Conservation (phyloP, 1,140 invertebrate species). For the Lycorma delicatula region DNA sequence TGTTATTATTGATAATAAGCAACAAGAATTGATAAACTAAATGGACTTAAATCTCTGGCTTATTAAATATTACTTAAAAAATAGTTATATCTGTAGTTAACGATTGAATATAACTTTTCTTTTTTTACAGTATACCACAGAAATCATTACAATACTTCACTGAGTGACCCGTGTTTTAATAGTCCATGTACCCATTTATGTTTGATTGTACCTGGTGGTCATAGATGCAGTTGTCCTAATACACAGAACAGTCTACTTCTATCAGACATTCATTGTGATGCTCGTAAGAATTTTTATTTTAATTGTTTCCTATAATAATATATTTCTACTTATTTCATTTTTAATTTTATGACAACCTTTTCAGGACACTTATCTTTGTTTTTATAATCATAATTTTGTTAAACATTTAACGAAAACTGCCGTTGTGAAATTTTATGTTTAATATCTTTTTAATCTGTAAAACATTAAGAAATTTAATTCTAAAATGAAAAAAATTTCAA, state of each 20-base stretch:
- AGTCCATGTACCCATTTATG: constrained; percentile 83
- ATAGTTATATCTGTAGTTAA: neutral
- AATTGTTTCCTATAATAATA: neutral
- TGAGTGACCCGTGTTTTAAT: constrained; percentile 61
- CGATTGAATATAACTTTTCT: neutral
- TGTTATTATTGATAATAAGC: no score
- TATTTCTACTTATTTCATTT: neutral
- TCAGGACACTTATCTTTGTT: neutral
- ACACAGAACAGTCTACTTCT: constrained; percentile 35
- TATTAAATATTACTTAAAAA: neutral
- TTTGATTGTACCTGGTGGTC: constrained; percentile 74
- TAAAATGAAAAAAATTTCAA: no score
- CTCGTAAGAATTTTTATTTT: constrained; percentile 41
- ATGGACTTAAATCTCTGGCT: neutral
- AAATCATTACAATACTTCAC: constrained; percentile 65
- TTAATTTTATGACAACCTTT: no score
- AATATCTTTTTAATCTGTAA: neutral
- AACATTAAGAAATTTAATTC: neutral
- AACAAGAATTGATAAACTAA: no score
- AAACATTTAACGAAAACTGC: neutral
- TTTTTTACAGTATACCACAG: constrained; percentile 59
- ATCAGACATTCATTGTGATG: constrained; percentile 61
- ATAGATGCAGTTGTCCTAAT: constrained; percentile 85
- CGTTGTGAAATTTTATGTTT: neutral
- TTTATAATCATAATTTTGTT: neutral